phyloP scores from a whole-genome alignment of 2,113 vertebrate species.

The Heterotis niloticus region DNA sequence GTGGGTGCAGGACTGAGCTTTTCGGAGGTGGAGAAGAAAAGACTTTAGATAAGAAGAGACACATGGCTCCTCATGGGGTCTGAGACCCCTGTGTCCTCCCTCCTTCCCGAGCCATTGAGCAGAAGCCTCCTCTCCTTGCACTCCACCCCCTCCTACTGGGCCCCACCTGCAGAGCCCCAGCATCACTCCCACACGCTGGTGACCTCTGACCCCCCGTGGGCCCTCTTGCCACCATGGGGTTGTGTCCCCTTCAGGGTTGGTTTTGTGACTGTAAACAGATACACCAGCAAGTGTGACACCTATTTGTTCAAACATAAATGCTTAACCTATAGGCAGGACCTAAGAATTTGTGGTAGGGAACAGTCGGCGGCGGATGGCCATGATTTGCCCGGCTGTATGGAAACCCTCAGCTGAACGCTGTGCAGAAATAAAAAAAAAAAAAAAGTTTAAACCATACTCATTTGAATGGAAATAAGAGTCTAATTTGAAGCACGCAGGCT shows the following conservation, averaged over 20 bases:
- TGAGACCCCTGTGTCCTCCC: constrained; percentile 9
- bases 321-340: too few relatives aligned
- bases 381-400: too few relatives aligned
- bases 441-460: too few relatives aligned
- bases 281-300: constrained; percentile 28
- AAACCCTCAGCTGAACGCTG: too few relatives aligned
- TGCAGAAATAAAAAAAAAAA: too few relatives aligned
- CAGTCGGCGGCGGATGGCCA: too few relatives aligned
- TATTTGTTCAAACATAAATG: too few relatives aligned
- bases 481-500: not conserved
- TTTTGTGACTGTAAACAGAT: constrained; percentile 20
- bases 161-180: not conserved
- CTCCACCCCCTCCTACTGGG: not conserved
- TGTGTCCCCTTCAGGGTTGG: not conserved
- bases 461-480: too few relatives aligned
- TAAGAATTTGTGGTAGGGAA: too few relatives aligned
- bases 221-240: not conserved
- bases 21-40: constrained; percentile 56
- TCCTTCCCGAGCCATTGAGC: not conserved
- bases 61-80: constrained; percentile 38
- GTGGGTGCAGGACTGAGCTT: constrained; percentile 50
- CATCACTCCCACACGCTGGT: not conserved
- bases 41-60: constrained; percentile 40
- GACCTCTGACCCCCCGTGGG: not conserved
- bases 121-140: not conserved